Evolutionary conservation across 2,888 invertebrate species (phyloP), one percentile per base, ranked within the genome.

Genomic region (Gymnocheta viridis): DNA sequence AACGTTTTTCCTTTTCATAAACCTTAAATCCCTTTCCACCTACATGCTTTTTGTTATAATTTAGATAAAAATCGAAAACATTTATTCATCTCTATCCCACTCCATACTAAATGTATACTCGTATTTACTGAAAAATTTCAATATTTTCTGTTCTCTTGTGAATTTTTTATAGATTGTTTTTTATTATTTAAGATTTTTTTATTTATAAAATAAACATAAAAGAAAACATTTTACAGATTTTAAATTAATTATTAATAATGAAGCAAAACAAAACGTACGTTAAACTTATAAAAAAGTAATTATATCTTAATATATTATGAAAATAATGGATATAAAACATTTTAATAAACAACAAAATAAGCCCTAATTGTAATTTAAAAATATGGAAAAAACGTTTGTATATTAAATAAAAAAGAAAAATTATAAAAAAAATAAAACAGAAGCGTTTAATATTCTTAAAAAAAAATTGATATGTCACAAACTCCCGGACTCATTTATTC

Each of bases 291-390:
- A 76, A 82, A 67, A 60, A 62, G 54, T 58, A 56, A 69, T 64
- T 90, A 90, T 89, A 90, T 90, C 90, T 89, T 90, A 89, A 92
- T 93, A 82, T 93, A 93, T 51, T 58, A 62, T 29, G 38, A 44
- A 77, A 82, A 74, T 62, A 73, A 80, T 72, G 67, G 35, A 73
- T 77, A 81, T 72, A 73, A 82, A 67, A 82, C 76, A 73, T 80
- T 85, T 82, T 79, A 82, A 77, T 64, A 70, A 78, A 72, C 38
- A 74, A 69, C 67, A 67, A 47, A 64, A 73, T 72, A 72, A 64
- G 41, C 77, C 81, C 77, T 81, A 77, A 85, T 80, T 82, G 82
- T 85, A 82, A 82, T 82, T 85, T 79, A 76, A 74, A 74, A 82
- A 67, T 79, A 69, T 82, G 54, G 69, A 81, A 47, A 70, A 79